Evolutionary conservation across 2,888 invertebrate species (phyloP).

Genomic region (Polydrusus pterygomalis): DNA sequence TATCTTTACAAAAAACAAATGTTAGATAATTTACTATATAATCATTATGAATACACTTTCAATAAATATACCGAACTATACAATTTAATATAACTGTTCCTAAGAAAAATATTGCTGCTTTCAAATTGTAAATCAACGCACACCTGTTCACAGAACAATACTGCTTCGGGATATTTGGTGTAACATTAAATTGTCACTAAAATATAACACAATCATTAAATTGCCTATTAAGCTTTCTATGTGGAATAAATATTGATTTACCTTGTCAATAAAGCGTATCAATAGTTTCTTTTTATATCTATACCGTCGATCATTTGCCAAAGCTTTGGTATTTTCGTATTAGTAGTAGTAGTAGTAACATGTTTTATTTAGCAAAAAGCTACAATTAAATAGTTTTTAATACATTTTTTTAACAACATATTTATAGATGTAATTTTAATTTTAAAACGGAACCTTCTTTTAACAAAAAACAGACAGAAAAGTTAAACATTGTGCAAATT

Average conservation of each 20-base stretch:
- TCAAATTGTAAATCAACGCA: constrained; percentile 17
- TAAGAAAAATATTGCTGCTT: constrained; percentile 8
- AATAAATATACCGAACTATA: not conserved
- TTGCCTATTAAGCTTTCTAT: not conserved
- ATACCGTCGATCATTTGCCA: too few relatives aligned
- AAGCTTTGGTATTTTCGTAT: too few relatives aligned
- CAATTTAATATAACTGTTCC: constrained; percentile 5
- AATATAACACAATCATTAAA: constrained; percentile 13
- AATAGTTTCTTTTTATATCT: too few relatives aligned
- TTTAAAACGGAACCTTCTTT: too few relatives aligned
- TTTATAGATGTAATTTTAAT: too few relatives aligned
- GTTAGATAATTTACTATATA: constrained; percentile 4
- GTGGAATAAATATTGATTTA: not conserved
- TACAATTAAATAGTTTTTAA: too few relatives aligned
- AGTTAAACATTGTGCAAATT: too few relatives aligned
- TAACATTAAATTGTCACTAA: constrained; percentile 16
- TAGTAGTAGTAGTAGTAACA: too few relatives aligned
- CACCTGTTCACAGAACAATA: constrained; percentile 14
- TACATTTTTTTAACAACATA: too few relatives aligned
- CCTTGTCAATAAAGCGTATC: constrained; percentile 2
- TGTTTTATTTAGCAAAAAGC: too few relatives aligned
- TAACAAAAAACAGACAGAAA: too few relatives aligned
- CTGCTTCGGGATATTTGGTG: not conserved
- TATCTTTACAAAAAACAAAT: not conserved
- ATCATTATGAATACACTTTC: not conserved